A percentile compares a stretch with the other conserved stretches of the same genome.
Conservation (phyloP, 2,113 vertebrate species). For the Thermophis baileyi region DNA sequence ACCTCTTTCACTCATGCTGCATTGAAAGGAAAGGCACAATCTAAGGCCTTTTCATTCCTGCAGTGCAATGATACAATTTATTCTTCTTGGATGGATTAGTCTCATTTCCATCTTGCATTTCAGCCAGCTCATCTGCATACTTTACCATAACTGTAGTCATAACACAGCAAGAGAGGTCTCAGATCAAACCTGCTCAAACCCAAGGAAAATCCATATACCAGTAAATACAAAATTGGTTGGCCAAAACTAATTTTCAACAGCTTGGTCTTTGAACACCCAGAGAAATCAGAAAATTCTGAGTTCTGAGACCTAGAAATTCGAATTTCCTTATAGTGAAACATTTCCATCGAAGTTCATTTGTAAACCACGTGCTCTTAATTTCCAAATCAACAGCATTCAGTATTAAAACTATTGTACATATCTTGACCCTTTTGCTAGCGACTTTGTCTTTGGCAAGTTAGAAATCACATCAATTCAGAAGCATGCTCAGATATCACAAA, state of each 20-base stretch:
- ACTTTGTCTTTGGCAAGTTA: background rate
- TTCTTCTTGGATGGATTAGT: background rate
- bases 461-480: background rate
- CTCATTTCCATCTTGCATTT: background rate
- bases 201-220: background rate
- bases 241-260: background rate
- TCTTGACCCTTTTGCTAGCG: background rate
- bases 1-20: background rate
- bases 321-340: background rate
- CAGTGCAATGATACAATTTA: background rate
- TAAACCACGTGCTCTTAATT: background rate
- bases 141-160: background rate
- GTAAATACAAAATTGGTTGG: background rate
- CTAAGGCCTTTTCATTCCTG: no score
- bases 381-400: background rate
- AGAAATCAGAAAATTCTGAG: background rate
- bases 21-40: background rate
- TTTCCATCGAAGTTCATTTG: background rate
- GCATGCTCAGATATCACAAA: background rate
- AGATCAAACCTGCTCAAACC: background rate
- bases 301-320: background rate
- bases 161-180: background rate
- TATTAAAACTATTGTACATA: background rate
- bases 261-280: background rate
- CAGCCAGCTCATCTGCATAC: background rate